Evolutionary conservation across 2,113 vertebrate genomes (phyloP).

Genomic region (Eonycteris spelaea): DNA sequence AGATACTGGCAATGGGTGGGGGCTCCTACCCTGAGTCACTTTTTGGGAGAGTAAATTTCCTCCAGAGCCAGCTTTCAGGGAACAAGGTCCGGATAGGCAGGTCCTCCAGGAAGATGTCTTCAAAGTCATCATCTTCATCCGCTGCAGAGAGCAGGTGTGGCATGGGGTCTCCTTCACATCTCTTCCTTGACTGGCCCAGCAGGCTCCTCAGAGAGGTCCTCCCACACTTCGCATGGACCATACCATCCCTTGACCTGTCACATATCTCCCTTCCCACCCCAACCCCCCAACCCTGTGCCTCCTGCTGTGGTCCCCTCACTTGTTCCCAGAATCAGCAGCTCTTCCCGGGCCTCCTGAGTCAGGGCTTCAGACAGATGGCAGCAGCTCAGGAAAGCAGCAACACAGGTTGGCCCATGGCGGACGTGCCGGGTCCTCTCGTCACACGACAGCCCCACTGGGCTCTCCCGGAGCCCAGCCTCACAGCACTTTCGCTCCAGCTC

Average conservation of each 20-base stretch:
- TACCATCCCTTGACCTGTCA: not conserved
- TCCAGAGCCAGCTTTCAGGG: conserved; percentile 67
- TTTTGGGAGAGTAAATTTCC: not conserved
- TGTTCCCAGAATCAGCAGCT: conserved; percentile 39
- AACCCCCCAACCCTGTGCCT: rapidly evolving
- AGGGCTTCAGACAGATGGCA: conserved; percentile 66
- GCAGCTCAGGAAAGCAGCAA: conserved; percentile 83
- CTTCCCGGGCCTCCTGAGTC: not conserved
- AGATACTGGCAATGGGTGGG: rapidly evolving
- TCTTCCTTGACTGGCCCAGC: not conserved
- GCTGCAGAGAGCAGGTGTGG: not conserved
- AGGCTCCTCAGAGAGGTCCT: too few relatives aligned
- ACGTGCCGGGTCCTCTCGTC: conserved; percentile 81
- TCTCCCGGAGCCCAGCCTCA: conserved; percentile 82
- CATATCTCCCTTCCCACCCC: not conserved
- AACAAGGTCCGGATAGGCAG: conserved; percentile 11
- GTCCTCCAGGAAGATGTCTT: not conserved
- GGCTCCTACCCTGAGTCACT: not conserved
- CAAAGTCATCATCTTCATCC: not conserved
- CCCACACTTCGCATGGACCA: rapidly evolving
- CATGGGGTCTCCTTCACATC: not conserved
- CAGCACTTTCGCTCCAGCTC: conserved; percentile 77
- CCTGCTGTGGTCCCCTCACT: not conserved
- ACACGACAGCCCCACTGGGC: conserved; percentile 83
- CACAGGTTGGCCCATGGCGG: conserved; percentile 79